Conservation (phyloP, 2,797 vertebrate genomes). For the Hirundo rustica region DNA sequence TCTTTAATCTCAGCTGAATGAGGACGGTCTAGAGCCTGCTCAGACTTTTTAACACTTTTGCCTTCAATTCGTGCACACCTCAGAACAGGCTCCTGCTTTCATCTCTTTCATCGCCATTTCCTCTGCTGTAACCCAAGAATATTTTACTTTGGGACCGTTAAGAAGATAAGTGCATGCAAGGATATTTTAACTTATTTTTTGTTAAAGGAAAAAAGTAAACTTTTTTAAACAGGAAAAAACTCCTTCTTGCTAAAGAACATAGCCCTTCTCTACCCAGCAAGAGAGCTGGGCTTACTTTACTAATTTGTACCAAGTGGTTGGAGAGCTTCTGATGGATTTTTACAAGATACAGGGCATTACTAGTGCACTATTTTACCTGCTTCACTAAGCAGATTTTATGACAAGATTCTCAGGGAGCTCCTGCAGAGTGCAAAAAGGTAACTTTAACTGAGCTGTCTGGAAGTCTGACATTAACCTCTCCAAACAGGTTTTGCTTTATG, state of each 20-base stretch:
- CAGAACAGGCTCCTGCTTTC: neutral
- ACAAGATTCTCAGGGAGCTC: conserved; percentile 29
- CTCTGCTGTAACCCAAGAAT: neutral
- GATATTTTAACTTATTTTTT: neutral
- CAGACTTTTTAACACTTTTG: neutral
- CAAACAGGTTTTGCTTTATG: conserved; percentile 45
- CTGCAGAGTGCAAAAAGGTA: conserved; percentile 24
- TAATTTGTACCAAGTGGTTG: neutral
- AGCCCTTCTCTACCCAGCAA: neutral
- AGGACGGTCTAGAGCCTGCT: neutral
- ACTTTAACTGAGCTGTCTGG: conserved; percentile 37
- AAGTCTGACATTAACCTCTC: conserved; percentile 34
- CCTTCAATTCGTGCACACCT: neutral
- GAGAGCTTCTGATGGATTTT: neutral
- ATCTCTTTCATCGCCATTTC: neutral
- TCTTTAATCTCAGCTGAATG: neutral
- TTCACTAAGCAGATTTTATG: neutral
- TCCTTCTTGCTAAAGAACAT: neutral
- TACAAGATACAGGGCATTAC: neutral
- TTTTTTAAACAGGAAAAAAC: neutral
- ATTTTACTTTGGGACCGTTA: neutral
- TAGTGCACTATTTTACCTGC: conserved; percentile 10
- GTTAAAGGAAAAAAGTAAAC: neutral
- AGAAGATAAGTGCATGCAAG: neutral
- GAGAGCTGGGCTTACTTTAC: neutral